These are phyloP conservation scores for Ahaetulla prasina DNA, from an alignment of 2,113 vertebrate genomes.

Conservation along the genomic window DNA sequence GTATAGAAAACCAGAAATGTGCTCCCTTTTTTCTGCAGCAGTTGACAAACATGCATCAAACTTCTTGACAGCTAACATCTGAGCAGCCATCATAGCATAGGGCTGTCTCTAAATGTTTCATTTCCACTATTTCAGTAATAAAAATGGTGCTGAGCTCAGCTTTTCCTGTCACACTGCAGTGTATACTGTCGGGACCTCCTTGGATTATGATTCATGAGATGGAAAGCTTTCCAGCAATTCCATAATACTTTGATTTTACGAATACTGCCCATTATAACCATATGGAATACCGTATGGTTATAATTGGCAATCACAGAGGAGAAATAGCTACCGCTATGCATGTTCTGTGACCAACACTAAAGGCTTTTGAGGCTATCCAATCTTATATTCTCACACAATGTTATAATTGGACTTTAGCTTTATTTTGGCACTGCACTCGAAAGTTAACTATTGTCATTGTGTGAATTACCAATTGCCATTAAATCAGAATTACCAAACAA, in stretches of 20 bases:
- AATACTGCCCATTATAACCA: background rate
- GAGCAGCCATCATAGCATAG: background rate
- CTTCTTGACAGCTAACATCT: background rate
- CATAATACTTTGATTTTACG: background rate
- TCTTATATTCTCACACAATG: background rate
- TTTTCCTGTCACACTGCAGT: background rate
- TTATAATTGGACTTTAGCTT: constrained; percentile 18
- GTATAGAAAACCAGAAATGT: background rate
- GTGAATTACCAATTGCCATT: constrained; percentile 11
- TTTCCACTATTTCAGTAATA: background rate
- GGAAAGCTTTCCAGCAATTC: accelerated
- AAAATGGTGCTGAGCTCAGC: background rate
- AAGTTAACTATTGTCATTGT: constrained; percentile 3
- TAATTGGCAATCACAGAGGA: background rate
- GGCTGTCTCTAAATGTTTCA: background rate
- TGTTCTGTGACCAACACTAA: background rate
- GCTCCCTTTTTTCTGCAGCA: background rate
- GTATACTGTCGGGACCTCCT: background rate
- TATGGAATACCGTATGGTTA: background rate
- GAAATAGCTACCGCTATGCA: background rate
- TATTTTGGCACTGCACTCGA: background rate
- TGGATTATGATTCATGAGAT: background rate
- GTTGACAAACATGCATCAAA: background rate
- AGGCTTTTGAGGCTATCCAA: background rate
- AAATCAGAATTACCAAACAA: background rate